Conservation (phyloP, 2,797 vertebrate species). For the Clamator glandarius region DNA sequence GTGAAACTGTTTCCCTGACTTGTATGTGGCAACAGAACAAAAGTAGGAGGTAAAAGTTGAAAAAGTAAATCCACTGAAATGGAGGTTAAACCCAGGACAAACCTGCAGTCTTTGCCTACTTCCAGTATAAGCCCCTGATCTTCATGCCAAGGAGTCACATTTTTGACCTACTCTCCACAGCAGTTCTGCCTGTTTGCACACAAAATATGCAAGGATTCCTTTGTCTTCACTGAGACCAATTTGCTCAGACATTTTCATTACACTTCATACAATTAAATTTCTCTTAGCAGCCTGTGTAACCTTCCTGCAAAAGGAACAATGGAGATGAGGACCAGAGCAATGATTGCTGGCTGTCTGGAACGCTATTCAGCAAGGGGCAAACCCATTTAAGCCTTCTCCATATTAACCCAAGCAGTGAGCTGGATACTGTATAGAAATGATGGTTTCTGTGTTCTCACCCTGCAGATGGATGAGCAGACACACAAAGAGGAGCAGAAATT, state of each 20-base stretch:
- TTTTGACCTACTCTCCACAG: neutral
- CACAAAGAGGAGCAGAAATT: neutral
- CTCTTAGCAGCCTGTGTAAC: neutral
- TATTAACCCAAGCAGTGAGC: neutral
- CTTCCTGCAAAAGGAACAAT: neutral
- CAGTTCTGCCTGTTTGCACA: slow-evolving; percentile 4
- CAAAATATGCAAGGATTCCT: neutral
- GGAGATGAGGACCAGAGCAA: neutral
- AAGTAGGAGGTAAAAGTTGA: neutral
- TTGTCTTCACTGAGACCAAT: slow-evolving; percentile 30
- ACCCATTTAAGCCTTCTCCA: neutral
- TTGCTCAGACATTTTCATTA: slow-evolving; percentile 47
- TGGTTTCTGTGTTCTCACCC: neutral
- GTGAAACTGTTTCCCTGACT: neutral
- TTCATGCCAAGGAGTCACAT: neutral
- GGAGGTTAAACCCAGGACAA: neutral
- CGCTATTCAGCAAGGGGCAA: neutral
- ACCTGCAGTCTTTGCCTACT: neutral
- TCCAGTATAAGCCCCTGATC: neutral
- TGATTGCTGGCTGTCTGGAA: neutral
- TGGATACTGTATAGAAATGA: neutral
- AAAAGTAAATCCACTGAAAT: neutral
- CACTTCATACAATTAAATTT: neutral
- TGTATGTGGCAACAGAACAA: neutral
- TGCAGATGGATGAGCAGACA: neutral